Percentiles rank a stretch among this genome's conserved stretches.
These are phyloP conservation scores for Eublepharis macularius DNA, from an alignment of 2,113 vertebrate species.

Conservation along the genomic window DNA sequence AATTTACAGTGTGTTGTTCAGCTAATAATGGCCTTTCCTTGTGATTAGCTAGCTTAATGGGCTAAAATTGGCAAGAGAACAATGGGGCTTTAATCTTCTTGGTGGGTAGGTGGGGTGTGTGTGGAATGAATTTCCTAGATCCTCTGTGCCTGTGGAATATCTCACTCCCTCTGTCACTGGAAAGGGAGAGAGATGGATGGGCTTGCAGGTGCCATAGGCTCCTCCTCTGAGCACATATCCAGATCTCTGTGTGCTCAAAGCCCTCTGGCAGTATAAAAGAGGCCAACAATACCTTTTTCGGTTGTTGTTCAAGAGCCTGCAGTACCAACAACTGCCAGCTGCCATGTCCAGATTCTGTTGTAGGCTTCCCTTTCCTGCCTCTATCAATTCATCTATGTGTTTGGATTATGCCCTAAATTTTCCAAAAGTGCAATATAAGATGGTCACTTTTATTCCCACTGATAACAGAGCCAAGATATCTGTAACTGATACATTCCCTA, in stretches of 20 bases:
- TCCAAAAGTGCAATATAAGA: not conserved
- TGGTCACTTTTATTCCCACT: not conserved
- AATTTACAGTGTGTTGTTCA: slow-evolving; percentile 35
- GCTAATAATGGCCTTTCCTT: slow-evolving; percentile 37
- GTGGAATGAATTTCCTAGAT: slow-evolving; percentile 7
- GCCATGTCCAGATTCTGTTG: not conserved
- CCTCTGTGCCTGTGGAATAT: slow-evolving; percentile 15
- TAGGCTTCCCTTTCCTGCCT: not conserved
- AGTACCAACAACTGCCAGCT: not conserved
- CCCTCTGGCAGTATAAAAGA: not conserved
- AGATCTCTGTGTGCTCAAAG: not conserved
- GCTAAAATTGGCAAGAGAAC: slow-evolving; percentile 39
- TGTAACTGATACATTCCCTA: not conserved
- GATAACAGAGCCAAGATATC: not conserved
- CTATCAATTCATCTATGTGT: too few relatives aligned
- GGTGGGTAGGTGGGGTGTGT: not conserved
- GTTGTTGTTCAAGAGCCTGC: not conserved
- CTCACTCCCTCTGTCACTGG: not conserved
- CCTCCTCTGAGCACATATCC: not conserved
- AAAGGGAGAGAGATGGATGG: not conserved
- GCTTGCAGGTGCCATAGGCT: not conserved
- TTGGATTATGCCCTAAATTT: not conserved
- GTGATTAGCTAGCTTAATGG: slow-evolving; percentile 40
- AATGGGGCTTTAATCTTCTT: slow-evolving; percentile 33
- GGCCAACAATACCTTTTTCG: not conserved